Base-by-base conservation (phyloP, 2,113 vertebrate genomes). In the Pitta sordida region DNA sequence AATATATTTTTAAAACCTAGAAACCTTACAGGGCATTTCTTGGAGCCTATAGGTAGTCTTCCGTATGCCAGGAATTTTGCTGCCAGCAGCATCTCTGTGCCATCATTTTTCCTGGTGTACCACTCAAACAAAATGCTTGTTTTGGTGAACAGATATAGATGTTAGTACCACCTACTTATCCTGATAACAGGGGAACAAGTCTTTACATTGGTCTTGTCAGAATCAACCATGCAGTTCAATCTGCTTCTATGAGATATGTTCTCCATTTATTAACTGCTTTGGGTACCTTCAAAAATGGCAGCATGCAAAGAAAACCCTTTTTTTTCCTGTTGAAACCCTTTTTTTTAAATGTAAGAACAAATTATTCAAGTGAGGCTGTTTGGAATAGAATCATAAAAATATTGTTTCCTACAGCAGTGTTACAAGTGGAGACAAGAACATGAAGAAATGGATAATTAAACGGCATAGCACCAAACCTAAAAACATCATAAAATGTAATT, bases 401-500 rank as follows among this genome's bases (percentile, higher is more conserved):
- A 30, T 64, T 64, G 78, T 91, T 94, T 91, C 32, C 56, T 69
- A 37, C 10, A 80, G 24, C 10, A 30, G 10, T 65, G n/a, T 90
- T 84, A 82, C 11, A 55, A 63, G 52, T 59, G 14, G 49, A 80
- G 52, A 86, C 30, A 18, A 46, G 48, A 90, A 80, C 16, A 85
- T 49, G 32, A 81, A 91, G 67, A 93, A 90, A 84, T 49, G 37
- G 60, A 60, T 87, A 90, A 90, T 96, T 89, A 95, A 87, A 27
- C 56, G 95, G 65, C 64, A 77, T 44, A 77, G 48, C 80, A 91
- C 24, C 67, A 94, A 83, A 10, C 10, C 43, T 82, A 85, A 89
- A 96, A 92, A 29, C 94, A 78, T 71, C 43, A 32, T 79, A 82
- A 92, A 88, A 58, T 44, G n/a, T 86, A 94, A 95, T 92, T 89